Percentiles rank a stretch among this genome's conserved stretches.
Conservation (phyloP, 2,113 vertebrate genomes). For the Prionailurus bengalensis region DNA sequence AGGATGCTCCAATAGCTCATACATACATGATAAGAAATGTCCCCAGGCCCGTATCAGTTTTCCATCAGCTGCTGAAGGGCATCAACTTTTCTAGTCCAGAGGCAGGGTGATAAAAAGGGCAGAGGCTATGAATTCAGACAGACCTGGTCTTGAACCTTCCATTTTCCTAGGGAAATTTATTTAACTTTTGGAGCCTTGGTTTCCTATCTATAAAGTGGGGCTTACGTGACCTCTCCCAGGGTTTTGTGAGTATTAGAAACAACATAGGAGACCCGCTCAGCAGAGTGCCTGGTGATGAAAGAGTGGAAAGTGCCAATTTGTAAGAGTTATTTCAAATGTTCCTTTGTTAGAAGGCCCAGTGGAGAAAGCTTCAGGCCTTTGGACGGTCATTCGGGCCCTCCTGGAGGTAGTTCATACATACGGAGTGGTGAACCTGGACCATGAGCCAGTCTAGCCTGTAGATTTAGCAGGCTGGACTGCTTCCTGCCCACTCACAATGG, state of each 20-base stretch:
- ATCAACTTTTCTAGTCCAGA: background rate
- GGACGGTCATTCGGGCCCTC: background rate
- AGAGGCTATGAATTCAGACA: background rate
- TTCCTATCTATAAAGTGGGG: background rate
- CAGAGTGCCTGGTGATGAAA: background rate
- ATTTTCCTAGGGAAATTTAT: background rate
- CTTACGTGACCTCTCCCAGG: background rate
- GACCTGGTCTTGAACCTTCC: background rate
- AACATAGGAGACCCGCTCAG: background rate
- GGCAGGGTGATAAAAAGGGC: background rate
- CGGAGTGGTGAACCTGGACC: background rate
- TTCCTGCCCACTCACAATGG: background rate
- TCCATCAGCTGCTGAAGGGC: background rate
- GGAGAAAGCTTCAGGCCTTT: background rate
- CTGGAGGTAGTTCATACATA: background rate
- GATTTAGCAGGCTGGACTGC: background rate
- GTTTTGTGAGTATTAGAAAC: conserved; percentile 13
- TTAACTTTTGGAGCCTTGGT: background rate
- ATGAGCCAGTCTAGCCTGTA: background rate
- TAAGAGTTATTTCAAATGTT: background rate
- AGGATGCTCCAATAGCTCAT: background rate
- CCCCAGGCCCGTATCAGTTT: background rate
- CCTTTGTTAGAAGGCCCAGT: background rate
- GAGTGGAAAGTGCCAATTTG: background rate
- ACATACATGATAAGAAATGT: rapidly evolving